phyloP scores from a whole-genome alignment of 2,888 invertebrate genomes.

The Hydraecia micacea region DNA sequence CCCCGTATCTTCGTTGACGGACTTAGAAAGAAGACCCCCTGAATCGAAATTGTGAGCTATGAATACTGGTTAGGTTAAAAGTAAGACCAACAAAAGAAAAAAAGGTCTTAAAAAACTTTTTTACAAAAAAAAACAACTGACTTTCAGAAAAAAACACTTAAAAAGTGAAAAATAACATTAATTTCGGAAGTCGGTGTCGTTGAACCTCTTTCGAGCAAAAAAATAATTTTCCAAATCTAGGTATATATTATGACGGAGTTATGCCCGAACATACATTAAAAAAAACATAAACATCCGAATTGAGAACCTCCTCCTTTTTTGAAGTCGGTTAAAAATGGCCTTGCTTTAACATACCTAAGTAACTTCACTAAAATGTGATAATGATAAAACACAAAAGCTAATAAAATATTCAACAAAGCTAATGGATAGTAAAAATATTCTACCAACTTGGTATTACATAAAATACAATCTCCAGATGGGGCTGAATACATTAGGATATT shows the following conservation, averaged over 20 bases:
- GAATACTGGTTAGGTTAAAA: background rate
- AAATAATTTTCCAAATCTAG: too few relatives aligned
- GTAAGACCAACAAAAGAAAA: background rate
- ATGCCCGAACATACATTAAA: too few relatives aligned
- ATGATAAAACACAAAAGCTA: background rate
- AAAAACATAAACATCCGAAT: too few relatives aligned
- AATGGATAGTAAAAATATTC: constrained; percentile 29
- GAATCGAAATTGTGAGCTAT: background rate
- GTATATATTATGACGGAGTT: too few relatives aligned
- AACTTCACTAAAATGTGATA: background rate
- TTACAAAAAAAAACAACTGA: too few relatives aligned
- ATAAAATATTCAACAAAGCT: constrained; percentile 37
- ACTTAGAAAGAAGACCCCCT: background rate
- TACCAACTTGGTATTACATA: background rate
- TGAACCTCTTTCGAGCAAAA: too few relatives aligned
- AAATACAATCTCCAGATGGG: constrained; percentile 15
- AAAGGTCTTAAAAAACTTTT: background rate
- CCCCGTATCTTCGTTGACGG: too few relatives aligned
- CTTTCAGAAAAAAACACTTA: too few relatives aligned
- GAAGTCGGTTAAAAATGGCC: background rate
- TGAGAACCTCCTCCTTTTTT: too few relatives aligned
- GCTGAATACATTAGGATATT: constrained; percentile 21
- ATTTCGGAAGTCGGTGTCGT: too few relatives aligned
- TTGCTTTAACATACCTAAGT: background rate
- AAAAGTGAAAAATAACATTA: too few relatives aligned